Evolutionary conservation across 2,888 invertebrate genomes (phyloP), one percentile per base, ranked within the genome.

Genomic region (Plebejus anna): DNA sequence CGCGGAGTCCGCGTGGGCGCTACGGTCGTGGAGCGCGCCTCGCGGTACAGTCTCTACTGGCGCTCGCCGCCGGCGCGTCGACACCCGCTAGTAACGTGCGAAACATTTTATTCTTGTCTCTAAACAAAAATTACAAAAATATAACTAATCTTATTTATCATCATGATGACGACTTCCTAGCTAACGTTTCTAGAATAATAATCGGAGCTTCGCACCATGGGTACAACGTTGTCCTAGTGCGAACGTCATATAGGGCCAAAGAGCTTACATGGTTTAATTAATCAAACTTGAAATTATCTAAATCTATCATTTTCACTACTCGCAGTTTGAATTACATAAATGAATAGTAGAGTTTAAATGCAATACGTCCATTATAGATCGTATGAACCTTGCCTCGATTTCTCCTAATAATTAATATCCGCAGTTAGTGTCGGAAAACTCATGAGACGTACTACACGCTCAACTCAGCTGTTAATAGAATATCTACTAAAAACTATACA

Each of bases 11-110:
- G 78, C 55, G 55, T 55, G 75, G 38, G 76, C 79, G 79, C 81
- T 79, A 80, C 81, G 76, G 81, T 83, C 91, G 90, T 87, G 85
- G 84, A 83, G 83, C 84, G 80, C 80, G 79, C 82, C 77, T 80
- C 85, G 84, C 88, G 88, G 83, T 80, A 84, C 81, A 81, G 81
- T 81, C 84, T 85, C 85, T 82, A 92, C 92, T 92, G 89, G 80
- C 82, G 76, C 77, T 32, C 36, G 76, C 16, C 32, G 28, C 47
- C 75, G 51, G 32, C 75, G 51, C 32, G 47, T 76, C 70, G 22
- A 71, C 57, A 57, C 71, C n/a, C 38, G 71, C 55, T 78, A 78
- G 77, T 78, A 79, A 80, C 76, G 77, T 79, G 79, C 78, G 79
- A 78, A 80, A 78, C 78, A 57, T 70, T 76, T 79, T 78, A 75